phyloP scores from a whole-genome alignment of 2,888 invertebrate genomes.

The Blera fallax region DNA sequence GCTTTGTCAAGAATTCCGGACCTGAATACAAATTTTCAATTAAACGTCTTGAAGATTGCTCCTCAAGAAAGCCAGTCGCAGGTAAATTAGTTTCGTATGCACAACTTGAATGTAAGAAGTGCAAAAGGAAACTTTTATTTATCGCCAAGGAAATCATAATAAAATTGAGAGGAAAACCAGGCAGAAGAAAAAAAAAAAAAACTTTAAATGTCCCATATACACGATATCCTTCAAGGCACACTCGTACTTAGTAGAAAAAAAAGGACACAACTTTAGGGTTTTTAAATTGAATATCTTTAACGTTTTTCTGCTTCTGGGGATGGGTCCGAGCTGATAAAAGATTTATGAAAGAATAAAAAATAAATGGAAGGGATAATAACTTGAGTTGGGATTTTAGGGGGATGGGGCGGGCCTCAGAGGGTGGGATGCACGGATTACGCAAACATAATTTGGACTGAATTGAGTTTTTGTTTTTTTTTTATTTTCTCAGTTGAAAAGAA shows the following conservation, averaged over 20 bases:
- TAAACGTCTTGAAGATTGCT: conserved; percentile 56
- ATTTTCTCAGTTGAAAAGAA: conserved; percentile 12
- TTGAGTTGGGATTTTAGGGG: conserved; percentile 60
- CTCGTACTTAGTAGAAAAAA: conserved; percentile 5
- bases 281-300: conserved; percentile 68
- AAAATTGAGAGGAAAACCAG: conserved; percentile 31
- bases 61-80: conserved; percentile 16
- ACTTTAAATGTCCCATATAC: conserved; percentile 62
- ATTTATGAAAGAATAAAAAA: conserved; percentile 71
- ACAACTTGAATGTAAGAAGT: conserved; percentile 33
- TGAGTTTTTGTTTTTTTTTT: conserved; percentile 59
- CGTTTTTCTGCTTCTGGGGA: conserved; percentile 30
- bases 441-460: conserved; percentile 70
- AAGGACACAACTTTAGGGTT: conserved; percentile 65
- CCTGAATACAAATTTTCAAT: conserved; percentile 72
- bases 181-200: neutral
- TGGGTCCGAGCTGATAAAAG: conserved; percentile 70
- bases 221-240: conserved; percentile 27
- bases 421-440: conserved; percentile 53
- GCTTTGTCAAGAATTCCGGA: conserved; percentile 63
- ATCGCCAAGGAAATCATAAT: conserved; percentile 16
- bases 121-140: conserved; percentile 6
- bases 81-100: conserved; percentile 71
- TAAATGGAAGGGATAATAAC: conserved; percentile 71
- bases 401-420: neutral